A percentile compares a stretch with the other conserved stretches of the same genome.
Evolutionary conservation across 2,113 vertebrate species (phyloP).

Genomic region (Carollia perspicillata): DNA sequence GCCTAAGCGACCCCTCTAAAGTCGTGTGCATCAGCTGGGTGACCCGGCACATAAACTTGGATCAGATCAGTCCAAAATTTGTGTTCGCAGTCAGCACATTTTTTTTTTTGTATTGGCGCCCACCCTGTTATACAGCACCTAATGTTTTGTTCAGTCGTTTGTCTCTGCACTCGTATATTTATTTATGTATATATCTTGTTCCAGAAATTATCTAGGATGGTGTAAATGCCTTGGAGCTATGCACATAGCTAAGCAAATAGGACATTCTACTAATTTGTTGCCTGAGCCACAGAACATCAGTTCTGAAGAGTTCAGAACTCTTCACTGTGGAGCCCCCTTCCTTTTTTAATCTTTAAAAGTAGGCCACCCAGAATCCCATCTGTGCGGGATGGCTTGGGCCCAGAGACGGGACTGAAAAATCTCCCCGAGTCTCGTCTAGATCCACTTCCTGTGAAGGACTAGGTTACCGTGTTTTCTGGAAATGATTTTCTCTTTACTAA

Average conservation of each 20-base stretch:
- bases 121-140: not conserved
- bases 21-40: not conserved
- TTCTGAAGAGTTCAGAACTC: slow-evolving; percentile 11
- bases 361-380: not conserved
- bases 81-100: not conserved
- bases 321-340: not conserved
- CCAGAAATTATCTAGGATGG: not conserved
- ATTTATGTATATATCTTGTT: not conserved
- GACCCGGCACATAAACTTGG: not conserved
- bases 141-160: not conserved
- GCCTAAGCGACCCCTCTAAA: not conserved
- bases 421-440: not conserved
- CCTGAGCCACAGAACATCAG: not conserved
- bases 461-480: not conserved
- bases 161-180: not conserved
- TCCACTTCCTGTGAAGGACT: not conserved
- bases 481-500: not conserved
- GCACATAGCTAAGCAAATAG: not conserved
- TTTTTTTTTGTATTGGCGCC: not conserved
- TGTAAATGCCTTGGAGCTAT: not conserved
- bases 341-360: slow-evolving; percentile 34
- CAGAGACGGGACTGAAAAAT: not conserved
- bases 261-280: not conserved
- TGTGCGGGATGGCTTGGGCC: not conserved
- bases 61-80: not conserved